phyloP scores from a whole-genome alignment of 2,888 invertebrate genomes.

The Synanthedon vespiformis region DNA sequence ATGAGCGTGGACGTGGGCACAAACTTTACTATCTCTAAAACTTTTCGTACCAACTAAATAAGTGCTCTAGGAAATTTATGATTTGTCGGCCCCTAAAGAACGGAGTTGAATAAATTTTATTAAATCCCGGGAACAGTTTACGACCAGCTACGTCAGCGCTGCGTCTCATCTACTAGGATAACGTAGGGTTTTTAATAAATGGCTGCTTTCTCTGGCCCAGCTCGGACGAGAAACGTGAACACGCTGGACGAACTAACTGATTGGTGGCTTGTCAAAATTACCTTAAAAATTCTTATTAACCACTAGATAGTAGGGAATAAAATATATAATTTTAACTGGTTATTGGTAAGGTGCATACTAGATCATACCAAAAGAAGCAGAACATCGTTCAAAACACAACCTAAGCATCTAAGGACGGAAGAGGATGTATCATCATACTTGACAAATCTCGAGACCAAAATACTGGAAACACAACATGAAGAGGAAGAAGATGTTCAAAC shows the following conservation, averaged over 20 bases:
- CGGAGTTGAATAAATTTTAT: slow-evolving; percentile 63
- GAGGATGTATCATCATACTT: too few relatives aligned
- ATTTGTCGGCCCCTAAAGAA: slow-evolving; percentile 61
- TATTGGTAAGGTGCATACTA: too few relatives aligned
- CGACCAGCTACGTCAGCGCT: slow-evolving; percentile 53
- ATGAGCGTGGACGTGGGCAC: slow-evolving; percentile 35
- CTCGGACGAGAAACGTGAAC: slow-evolving; percentile 4
- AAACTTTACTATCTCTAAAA: slow-evolving; percentile 60
- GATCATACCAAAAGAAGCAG: too few relatives aligned
- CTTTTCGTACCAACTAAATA: slow-evolving; percentile 56
- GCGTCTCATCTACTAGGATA: slow-evolving; percentile 35
- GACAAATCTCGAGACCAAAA: too few relatives aligned
- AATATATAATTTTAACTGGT: too few relatives aligned
- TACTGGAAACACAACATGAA: too few relatives aligned
- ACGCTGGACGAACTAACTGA: not conserved
- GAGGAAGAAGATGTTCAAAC: too few relatives aligned
- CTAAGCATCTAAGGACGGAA: too few relatives aligned
- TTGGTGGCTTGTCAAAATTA: not conserved
- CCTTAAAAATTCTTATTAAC: too few relatives aligned
- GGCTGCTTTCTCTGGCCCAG: slow-evolving; percentile 30
- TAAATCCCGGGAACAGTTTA: slow-evolving; percentile 61
- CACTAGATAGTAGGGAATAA: too few relatives aligned
- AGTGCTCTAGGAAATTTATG: slow-evolving; percentile 62
- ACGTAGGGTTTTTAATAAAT: slow-evolving; percentile 48
- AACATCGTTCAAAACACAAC: too few relatives aligned